These are phyloP conservation scores for Schizopygopsis pylzovi DNA, from an alignment of 2,797 vertebrate genomes.

Conservation along the genomic window DNA sequence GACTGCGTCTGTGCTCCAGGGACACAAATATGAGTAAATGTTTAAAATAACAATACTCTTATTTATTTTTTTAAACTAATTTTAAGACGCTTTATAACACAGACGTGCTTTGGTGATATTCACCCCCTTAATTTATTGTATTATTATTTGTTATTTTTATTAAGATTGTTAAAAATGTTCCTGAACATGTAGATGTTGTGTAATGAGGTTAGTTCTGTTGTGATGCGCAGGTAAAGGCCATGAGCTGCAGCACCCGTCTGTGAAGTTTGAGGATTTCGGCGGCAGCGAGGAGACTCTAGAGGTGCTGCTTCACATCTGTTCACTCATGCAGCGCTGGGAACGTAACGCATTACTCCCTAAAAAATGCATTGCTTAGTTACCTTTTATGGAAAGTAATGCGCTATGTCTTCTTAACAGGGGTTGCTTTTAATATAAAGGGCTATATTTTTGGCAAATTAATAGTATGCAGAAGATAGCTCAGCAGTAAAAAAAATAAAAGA, in stretches of 20 bases:
- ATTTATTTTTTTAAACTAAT: neutral
- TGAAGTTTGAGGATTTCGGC: slow-evolving; percentile 92
- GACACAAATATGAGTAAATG: too few relatives aligned
- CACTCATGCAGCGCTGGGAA: too few relatives aligned
- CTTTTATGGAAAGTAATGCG: too few relatives aligned
- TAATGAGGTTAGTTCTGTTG: neutral
- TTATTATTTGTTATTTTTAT: neutral
- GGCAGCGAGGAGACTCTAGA: slow-evolving; percentile 88
- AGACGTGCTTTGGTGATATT: neutral
- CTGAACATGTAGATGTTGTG: neutral
- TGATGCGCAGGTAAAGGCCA: slow-evolving; percentile 70
- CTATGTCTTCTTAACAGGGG: too few relatives aligned
- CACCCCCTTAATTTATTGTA: neutral
- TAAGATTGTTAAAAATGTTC: neutral
- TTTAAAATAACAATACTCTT: neutral
- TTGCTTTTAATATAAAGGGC: too few relatives aligned
- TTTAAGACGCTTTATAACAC: neutral
- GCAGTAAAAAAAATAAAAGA: too few relatives aligned
- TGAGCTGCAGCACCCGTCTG: slow-evolving; percentile 81
- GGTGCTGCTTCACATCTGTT: slow-evolving; percentile 67
- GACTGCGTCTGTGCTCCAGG: too few relatives aligned
- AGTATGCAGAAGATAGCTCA: too few relatives aligned
- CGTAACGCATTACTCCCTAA: too few relatives aligned
- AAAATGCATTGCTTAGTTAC: too few relatives aligned
- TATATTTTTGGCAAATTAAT: too few relatives aligned